phyloP scores from a whole-genome alignment of 92 coral and sea anemone species.

The Zoanthus solanderi region DNA sequence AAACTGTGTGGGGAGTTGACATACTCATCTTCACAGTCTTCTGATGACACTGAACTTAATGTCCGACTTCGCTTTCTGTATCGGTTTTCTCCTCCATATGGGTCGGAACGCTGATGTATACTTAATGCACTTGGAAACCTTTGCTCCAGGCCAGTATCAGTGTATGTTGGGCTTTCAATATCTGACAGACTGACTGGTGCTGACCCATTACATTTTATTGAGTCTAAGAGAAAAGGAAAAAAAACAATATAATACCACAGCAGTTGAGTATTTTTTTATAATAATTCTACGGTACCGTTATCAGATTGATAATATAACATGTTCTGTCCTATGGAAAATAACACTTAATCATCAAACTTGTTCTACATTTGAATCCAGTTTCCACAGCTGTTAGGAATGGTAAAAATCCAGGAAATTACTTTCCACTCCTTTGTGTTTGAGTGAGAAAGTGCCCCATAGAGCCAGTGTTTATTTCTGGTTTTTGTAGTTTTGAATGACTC shows the following conservation, averaged over 20 bases:
- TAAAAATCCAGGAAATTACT: no score
- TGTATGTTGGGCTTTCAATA: slow-evolving; percentile 80
- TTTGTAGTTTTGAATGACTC: no score
- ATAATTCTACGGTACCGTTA: no score
- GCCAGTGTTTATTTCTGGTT: no score
- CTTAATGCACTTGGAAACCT: slow-evolving; percentile 80
- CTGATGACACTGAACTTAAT: slow-evolving; percentile 90
- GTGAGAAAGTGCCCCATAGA: no score
- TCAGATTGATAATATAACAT: no score
- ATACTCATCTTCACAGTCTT: slow-evolving; percentile 91
- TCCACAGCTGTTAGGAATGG: no score
- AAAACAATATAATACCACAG: not conserved
- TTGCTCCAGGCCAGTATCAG: slow-evolving; percentile 80
- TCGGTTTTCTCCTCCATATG: slow-evolving; percentile 78
- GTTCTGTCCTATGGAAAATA: no score
- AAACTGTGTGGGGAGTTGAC: slow-evolving; percentile 89
- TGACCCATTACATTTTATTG: slow-evolving; percentile 78
- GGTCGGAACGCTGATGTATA: slow-evolving; percentile 85
- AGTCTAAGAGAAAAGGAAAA: slow-evolving; percentile 47
- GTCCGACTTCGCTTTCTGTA: slow-evolving; percentile 93
- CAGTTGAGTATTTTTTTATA: no score
- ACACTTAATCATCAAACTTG: no score
- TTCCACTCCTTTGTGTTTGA: no score
- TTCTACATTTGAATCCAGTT: no score
- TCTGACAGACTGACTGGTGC: slow-evolving; percentile 71